Percentiles rank a stretch among this genome's conserved stretches.
These are phyloP conservation scores for Uloborus plumipes DNA, from an alignment of 2,888 invertebrate species.

Conservation along the genomic window DNA sequence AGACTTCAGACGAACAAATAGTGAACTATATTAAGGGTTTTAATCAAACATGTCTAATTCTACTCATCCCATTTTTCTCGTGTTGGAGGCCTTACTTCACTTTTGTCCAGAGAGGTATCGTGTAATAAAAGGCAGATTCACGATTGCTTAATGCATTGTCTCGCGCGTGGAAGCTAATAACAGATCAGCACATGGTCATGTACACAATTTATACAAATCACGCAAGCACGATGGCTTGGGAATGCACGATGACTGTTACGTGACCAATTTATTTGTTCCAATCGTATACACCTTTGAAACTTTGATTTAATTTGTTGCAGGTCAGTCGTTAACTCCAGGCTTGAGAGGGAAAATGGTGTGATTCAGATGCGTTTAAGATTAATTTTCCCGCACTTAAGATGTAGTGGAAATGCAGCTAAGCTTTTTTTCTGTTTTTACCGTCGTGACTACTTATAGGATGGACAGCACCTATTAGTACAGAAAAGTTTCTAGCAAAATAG, in stretches of 20 bases:
- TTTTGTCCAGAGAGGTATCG: too few relatives aligned
- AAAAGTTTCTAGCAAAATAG: too few relatives aligned
- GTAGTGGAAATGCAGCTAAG: too few relatives aligned
- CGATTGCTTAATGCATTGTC: conserved; percentile 29
- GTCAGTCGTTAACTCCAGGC: not conserved
- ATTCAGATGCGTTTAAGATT: not conserved
- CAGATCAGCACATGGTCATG: not conserved
- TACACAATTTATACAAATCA: conserved; percentile 25
- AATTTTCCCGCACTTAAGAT: too few relatives aligned
- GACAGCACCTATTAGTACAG: too few relatives aligned
- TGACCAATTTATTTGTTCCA: conserved; percentile 36
- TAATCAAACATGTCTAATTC: too few relatives aligned
- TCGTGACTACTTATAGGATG: too few relatives aligned
- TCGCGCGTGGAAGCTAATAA: conserved; percentile 20
- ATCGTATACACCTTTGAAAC: conserved; percentile 29
- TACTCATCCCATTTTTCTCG: too few relatives aligned
- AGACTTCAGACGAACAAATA: too few relatives aligned
- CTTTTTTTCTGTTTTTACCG: too few relatives aligned
- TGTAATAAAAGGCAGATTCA: not conserved
- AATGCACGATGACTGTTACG: conserved; percentile 26
- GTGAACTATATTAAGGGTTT: too few relatives aligned
- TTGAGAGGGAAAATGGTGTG: conserved; percentile 1
- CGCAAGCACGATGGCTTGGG: not conserved
- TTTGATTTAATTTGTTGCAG: conserved; percentile 29
- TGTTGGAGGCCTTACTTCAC: too few relatives aligned